Conservation (phyloP, 2,797 vertebrate species). For the Eospalax fontanierii region DNA sequence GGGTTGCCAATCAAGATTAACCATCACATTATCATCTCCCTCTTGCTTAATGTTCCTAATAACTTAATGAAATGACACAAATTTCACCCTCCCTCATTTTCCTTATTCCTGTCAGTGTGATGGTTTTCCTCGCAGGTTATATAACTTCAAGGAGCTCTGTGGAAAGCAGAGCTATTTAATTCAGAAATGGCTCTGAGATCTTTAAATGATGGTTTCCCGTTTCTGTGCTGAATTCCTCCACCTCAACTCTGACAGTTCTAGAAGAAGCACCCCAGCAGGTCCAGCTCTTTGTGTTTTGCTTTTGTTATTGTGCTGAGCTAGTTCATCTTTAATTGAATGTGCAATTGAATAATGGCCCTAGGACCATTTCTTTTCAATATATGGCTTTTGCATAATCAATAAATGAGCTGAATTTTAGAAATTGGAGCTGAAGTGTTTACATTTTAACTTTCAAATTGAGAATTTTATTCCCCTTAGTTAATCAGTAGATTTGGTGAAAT, state of each 20-base stretch:
- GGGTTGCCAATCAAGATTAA: too few species aligned
- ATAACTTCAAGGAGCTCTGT: neutral
- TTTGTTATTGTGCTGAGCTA: neutral
- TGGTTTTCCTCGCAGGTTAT: neutral
- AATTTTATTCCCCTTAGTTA: constrained; percentile 10
- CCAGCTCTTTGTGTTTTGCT: too few species aligned
- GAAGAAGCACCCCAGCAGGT: neutral
- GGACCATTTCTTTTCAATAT: constrained; percentile 15
- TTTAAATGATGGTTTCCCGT: neutral
- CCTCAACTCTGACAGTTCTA: neutral
- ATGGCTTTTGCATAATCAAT: constrained; percentile 36
- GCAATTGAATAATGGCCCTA: neutral
- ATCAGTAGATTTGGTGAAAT: constrained; percentile 12
- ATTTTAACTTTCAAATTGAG: constrained; percentile 54
- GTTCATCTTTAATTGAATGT: neutral
- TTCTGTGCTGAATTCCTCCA: neutral
- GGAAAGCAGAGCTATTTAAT: constrained; percentile 1
- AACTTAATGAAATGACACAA: neutral
- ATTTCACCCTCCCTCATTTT: constrained; percentile 7
- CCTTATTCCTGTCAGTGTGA: neutral
- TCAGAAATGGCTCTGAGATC: neutral
- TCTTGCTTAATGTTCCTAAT: neutral
- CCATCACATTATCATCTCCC: neutral
- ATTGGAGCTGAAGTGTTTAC: constrained; percentile 24
- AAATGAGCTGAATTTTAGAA: constrained; percentile 55